Percentiles rank a stretch among this genome's conserved stretches.
These are phyloP conservation scores for Embidobia sp. DNA, from an alignment of 2,888 invertebrate genomes.

Conservation along the genomic window DNA sequence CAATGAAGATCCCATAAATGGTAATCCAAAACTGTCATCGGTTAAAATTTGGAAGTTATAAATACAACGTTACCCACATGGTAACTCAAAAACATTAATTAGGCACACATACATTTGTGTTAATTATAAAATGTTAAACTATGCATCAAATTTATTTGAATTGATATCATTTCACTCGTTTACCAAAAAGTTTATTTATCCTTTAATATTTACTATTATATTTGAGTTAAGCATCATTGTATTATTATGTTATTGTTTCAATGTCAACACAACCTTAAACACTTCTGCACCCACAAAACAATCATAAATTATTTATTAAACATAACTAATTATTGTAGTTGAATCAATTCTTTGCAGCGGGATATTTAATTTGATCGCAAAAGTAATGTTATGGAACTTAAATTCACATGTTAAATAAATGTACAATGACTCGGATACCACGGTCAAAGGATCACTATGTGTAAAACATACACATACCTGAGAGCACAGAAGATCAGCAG, in stretches of 20 bases:
- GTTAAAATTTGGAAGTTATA: neutral
- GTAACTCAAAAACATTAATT: too few relatives aligned
- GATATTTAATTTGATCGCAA: too few relatives aligned
- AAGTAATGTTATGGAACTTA: too few relatives aligned
- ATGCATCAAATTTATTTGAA: too few relatives aligned
- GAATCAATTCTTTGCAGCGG: neutral
- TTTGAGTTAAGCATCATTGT: too few relatives aligned
- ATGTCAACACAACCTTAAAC: conserved; percentile 15
- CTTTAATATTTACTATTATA: too few relatives aligned
- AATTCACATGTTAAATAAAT: neutral
- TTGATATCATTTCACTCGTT: too few relatives aligned
- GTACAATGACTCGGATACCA: neutral
- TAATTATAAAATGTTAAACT: too few relatives aligned
- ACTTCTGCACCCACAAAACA: neutral
- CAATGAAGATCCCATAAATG: conserved; percentile 48
- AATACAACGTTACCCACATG: neutral
- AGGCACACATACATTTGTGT: too few relatives aligned
- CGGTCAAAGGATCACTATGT: conserved; percentile 35
- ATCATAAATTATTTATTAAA: too few relatives aligned
- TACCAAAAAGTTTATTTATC: too few relatives aligned
- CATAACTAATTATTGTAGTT: too few relatives aligned
- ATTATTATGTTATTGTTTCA: neutral
- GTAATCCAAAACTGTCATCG: conserved; percentile 2
- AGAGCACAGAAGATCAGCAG: conserved; percentile 68
- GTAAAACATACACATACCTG: conserved; percentile 75